Evolutionary conservation across 1,140 invertebrate genomes (phyloP).

Genomic region (Ephestia elutella): DNA sequence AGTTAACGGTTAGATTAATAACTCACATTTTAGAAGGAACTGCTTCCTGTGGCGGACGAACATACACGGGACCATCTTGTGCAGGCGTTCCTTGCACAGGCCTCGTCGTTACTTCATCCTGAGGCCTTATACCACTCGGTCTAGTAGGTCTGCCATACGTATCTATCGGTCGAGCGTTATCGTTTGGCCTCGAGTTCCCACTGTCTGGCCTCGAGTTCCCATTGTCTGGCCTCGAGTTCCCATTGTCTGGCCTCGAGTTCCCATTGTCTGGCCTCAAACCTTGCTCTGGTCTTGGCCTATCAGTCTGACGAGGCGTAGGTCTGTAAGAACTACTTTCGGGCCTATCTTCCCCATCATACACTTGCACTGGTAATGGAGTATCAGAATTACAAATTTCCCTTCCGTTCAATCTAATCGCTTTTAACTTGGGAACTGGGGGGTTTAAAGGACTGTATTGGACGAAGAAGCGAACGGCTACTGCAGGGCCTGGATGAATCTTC

Average conservation of each 20-base stretch:
- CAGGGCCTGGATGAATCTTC: slow-evolving; percentile 63
- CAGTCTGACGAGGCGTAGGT: background rate
- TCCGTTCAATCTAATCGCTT: slow-evolving; percentile 56
- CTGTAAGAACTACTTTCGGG: background rate
- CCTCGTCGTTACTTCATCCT: slow-evolving; percentile 32
- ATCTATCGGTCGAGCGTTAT: background rate
- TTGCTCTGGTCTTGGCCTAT: background rate
- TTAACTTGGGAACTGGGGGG: slow-evolving; percentile 44
- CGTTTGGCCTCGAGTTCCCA: background rate
- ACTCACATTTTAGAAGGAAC: slow-evolving; percentile 49
- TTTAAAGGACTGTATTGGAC: slow-evolving; percentile 58
- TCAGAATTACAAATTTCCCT: slow-evolving; percentile 64
- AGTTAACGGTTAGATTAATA: too few relatives aligned
- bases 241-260: background rate
- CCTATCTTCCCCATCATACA: background rate
- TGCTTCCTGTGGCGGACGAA: slow-evolving; percentile 30
- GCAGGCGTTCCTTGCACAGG: slow-evolving; percentile 32
- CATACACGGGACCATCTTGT: slow-evolving; percentile 44
- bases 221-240: background rate
- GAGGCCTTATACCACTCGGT: slow-evolving; percentile 25
- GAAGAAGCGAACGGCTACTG: slow-evolving; percentile 55
- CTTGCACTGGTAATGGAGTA: slow-evolving; percentile 29
- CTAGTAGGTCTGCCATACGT: background rate
- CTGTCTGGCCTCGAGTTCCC: background rate
- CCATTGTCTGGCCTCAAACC: background rate